Conservation (phyloP, 2,797 vertebrate genomes). For the Gallirallus australis region DNA sequence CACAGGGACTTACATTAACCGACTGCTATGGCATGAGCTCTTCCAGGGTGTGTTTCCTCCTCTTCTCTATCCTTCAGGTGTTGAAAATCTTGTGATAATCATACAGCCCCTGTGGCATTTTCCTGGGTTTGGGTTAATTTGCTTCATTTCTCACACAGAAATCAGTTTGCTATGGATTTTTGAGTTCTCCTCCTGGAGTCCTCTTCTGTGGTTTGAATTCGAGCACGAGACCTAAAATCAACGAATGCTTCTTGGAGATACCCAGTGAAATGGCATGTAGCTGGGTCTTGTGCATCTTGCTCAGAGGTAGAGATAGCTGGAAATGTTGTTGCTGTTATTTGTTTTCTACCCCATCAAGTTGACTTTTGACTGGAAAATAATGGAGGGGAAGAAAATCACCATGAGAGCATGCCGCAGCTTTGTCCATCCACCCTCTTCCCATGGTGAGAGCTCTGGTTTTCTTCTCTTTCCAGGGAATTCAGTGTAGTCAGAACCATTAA, state of each 20-base stretch:
- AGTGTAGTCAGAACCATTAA: background rate
- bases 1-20: no score
- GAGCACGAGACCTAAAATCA: background rate
- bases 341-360: background rate
- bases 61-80: background rate
- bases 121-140: background rate
- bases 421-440: background rate
- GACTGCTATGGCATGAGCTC: fast-evolving
- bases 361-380: background rate
- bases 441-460: background rate
- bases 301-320: background rate
- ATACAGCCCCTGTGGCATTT: background rate
- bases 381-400: background rate
- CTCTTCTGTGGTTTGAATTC: background rate
- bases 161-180: background rate
- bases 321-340: background rate
- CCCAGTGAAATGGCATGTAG: background rate
- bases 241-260: background rate
- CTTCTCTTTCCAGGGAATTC: background rate
- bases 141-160: background rate
- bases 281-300: background rate
- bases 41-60: background rate
- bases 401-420: background rate
- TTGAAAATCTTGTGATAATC: background rate
- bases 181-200: background rate